Conservation (phyloP, 2,113 vertebrate genomes). For the Siniperca chuatsi region DNA sequence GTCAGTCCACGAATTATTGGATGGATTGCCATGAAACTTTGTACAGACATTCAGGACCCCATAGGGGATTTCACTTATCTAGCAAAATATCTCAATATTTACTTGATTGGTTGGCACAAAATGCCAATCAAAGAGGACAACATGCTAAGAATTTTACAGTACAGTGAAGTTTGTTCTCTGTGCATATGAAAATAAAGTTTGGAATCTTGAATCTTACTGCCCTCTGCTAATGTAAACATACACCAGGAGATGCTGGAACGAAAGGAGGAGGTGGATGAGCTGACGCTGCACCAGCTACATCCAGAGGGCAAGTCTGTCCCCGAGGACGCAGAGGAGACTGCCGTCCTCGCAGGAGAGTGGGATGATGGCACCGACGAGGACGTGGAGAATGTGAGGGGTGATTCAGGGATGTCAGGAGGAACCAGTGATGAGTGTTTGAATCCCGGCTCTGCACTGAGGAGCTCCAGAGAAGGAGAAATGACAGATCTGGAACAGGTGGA, state of each 20-base stretch:
- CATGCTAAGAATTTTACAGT: neutral
- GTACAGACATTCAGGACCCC: neutral
- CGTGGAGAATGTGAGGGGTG: neutral
- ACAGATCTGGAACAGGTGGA: constrained; percentile 51
- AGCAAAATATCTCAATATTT: too few relatives aligned
- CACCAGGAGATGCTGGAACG: constrained; percentile 58
- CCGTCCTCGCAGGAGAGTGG: neutral
- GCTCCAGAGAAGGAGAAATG: constrained; percentile 20
- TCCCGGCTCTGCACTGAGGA: constrained; percentile 29
- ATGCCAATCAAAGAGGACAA: neutral
- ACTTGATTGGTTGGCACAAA: too few relatives aligned
- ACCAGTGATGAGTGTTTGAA: constrained; percentile 22
- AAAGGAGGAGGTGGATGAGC: constrained; percentile 69
- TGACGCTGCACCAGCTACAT: constrained; percentile 48
- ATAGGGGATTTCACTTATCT: too few relatives aligned
- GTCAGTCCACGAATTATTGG: neutral
- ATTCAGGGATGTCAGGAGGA: constrained; percentile 22
- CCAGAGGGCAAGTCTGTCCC: constrained; percentile 20
- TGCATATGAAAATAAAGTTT: neutral
- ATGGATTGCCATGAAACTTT: neutral
- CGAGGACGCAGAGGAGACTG: constrained; percentile 24
- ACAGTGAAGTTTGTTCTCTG: neutral
- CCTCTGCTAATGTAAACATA: constrained; percentile 4
- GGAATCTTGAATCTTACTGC: neutral
- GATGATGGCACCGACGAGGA: neutral